phyloP scores from a whole-genome alignment of 2,113 vertebrate genomes.

The Chroicocephalus ridibundus region DNA sequence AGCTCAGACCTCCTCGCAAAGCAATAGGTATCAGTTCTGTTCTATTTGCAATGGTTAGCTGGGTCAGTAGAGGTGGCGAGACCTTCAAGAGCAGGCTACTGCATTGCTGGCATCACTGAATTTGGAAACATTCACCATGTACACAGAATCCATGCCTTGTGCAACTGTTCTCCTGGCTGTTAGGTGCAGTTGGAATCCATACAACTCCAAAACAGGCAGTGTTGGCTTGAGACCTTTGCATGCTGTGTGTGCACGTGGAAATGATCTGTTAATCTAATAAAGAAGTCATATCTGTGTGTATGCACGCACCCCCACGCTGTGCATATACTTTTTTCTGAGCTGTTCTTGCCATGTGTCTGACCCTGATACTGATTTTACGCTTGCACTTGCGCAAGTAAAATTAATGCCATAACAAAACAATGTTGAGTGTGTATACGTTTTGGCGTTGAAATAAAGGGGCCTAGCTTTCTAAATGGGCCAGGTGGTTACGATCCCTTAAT shows the following conservation, averaged over 20 bases:
- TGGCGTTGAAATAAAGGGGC: not conserved
- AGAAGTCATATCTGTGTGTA: accelerated
- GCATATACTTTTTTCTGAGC: not conserved
- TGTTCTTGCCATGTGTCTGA: not conserved
- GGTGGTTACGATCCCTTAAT: not conserved
- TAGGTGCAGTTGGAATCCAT: not conserved
- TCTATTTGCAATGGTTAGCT: not conserved
- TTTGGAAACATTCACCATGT: not conserved
- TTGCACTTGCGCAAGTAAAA: not conserved
- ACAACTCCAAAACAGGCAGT: not conserved
- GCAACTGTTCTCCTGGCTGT: not conserved
- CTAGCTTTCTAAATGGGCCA: not conserved
- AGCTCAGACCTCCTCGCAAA: constrained; percentile 88
- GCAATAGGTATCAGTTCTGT: constrained; percentile 78
- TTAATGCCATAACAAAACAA: not conserved
- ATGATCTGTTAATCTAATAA: not conserved
- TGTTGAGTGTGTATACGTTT: not conserved
- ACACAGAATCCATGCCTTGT: not conserved
- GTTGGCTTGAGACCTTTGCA: not conserved
- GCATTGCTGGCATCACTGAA: not conserved
- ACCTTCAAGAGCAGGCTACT: not conserved
- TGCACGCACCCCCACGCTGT: accelerated
- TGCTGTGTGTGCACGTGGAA: accelerated
- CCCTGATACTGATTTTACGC: not conserved
- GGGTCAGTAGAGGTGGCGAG: not conserved